Conservation (phyloP, 2,113 vertebrate genomes). For the Notarius lentiginosus region DNA sequence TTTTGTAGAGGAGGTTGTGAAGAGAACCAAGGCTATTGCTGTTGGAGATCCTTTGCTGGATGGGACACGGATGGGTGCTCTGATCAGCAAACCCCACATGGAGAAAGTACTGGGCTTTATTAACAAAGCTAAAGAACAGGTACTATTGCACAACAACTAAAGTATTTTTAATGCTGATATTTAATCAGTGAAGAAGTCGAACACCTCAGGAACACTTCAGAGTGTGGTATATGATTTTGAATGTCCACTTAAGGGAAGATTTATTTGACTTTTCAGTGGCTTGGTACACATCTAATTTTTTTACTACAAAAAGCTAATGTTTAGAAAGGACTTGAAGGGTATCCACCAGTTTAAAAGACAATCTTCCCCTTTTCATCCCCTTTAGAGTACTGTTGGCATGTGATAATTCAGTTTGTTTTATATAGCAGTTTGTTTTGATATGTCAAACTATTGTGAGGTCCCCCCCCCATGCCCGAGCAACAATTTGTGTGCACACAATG, state of each 20-base stretch:
- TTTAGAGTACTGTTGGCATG: background rate
- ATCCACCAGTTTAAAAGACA: background rate
- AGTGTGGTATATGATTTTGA: background rate
- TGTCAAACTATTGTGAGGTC: too few relatives aligned
- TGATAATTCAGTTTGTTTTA: background rate
- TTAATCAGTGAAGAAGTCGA: too few relatives aligned
- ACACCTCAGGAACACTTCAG: background rate
- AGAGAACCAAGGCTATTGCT: constrained; percentile 83
- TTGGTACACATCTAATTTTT: background rate
- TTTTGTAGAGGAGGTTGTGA: constrained; percentile 88
- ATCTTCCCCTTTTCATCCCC: background rate
- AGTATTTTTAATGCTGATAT: background rate
- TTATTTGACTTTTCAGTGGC: background rate
- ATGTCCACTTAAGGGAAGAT: background rate
- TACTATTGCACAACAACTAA: constrained; percentile 48
- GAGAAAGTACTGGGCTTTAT: constrained; percentile 86
- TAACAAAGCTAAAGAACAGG: constrained; percentile 84
- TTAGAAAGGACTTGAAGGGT: background rate
- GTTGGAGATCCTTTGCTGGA: constrained; percentile 88
- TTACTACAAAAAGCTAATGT: background rate
- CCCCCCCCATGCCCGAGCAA: too few relatives aligned
- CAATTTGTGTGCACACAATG: too few relatives aligned
- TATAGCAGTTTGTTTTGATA: too few relatives aligned
- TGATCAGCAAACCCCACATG: constrained; percentile 87
- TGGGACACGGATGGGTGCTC: constrained; percentile 87